Evolutionary conservation across 2,888 invertebrate genomes (phyloP), one percentile per base, ranked within the genome.

Genomic region (Gryllus longicercus): DNA sequence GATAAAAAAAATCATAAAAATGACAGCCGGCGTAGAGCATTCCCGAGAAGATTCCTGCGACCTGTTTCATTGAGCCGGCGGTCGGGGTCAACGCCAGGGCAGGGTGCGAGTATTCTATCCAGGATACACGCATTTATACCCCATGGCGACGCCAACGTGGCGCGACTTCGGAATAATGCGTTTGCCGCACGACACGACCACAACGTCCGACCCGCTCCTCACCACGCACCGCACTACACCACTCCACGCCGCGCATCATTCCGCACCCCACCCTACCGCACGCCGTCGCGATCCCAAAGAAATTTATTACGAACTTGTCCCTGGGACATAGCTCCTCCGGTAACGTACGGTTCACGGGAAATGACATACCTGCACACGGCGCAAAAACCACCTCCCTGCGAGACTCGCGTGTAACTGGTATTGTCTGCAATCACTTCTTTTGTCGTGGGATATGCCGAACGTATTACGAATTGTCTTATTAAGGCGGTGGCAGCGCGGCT

Each of bases 391-490:
- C 8, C 38, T 38, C 38, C 8, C 38, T 38, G 38, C 38, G 8
- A 38, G 38, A 38, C 38, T 5, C 38, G 38, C 38, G 14, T 63
- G 63, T n/a, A n/a, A 63, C 63, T 63, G 63, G 63, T 63, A 63
- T 63, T 63, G 63, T 63, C 63, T 63, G 63, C n/a, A 63, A 63
- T 63, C 63, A 63, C 63, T 63, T 63, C 63, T 63, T 63, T 63
- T n/a, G 63, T 63, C n/a, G 63, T 63, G 63, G 14, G 63, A 63
- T 63, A 63, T 14, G n/a, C n/a, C 16, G 63, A 63, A 63, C 63
- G 63, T 63, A 63, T 63, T 63, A 63, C 63, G n/a, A 63, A 63
- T 63, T 63, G 63, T 63, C 63, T 63, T 4, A 63, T 63, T 63
- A 63, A 63, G 63, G 63, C n/a, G 63, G 14, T 63, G 63, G 14